phyloP scores from a whole-genome alignment of 2,888 invertebrate species.

The Archips xylosteana region DNA sequence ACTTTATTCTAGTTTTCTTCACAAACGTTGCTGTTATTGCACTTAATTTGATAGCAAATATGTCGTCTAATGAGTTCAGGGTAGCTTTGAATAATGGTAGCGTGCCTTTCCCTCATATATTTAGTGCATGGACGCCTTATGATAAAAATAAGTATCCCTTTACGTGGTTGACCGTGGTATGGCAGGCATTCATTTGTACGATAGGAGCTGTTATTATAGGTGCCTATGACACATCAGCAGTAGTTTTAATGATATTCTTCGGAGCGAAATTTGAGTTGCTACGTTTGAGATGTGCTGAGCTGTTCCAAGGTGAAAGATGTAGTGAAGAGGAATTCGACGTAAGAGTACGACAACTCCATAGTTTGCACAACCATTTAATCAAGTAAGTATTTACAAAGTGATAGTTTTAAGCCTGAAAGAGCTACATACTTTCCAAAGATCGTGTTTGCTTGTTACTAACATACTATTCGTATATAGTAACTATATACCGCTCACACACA shows the following conservation, averaged over 20 bases:
- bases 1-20: background rate
- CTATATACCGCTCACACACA: no score
- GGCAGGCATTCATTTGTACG: background rate
- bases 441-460: no score
- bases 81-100: background rate
- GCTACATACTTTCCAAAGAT: no score
- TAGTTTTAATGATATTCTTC: constrained; percentile 11
- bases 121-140: constrained; percentile 15
- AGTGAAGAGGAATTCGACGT: background rate
- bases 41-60: background rate
- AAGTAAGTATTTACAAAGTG: background rate
- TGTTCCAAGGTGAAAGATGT: background rate
- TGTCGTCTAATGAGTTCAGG: background rate
- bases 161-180: background rate
- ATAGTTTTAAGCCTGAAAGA: background rate
- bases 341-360: background rate
- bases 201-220: background rate
- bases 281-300: constrained; percentile 7
- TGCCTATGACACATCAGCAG: constrained; percentile 4
- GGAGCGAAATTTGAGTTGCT: constrained; percentile 4
- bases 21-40: background rate
- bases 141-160: background rate
- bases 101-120: constrained; percentile 7
- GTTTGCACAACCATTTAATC: background rate
- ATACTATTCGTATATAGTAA: no score